phyloP scores from a whole-genome alignment of 2,113 vertebrate species.

The Apistogramma diplotaenia region DNA sequence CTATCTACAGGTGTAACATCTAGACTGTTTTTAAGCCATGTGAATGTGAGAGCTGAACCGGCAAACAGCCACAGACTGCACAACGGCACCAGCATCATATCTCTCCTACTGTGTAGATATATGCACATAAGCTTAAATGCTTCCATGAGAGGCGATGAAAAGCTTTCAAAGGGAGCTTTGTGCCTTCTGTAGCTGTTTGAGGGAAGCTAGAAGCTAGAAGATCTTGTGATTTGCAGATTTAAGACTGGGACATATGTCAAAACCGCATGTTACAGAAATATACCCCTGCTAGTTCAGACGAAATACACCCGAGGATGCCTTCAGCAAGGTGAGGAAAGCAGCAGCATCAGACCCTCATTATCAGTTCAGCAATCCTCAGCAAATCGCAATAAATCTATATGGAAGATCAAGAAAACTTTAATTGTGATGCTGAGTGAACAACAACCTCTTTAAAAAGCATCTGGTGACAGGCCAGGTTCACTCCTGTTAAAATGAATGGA shows the following conservation, averaged over 20 bases:
- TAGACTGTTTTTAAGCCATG: background rate
- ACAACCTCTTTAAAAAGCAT: background rate
- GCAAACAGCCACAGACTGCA: background rate
- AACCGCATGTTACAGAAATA: background rate
- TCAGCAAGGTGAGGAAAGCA: background rate
- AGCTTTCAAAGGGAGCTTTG: conserved; percentile 6
- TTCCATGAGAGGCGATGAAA: background rate
- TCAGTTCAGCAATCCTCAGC: background rate
- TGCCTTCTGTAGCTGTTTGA: background rate
- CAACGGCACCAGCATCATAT: background rate
- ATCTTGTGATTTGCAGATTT: conserved; percentile 23
- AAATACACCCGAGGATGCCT: background rate
- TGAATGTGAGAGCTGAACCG: background rate
- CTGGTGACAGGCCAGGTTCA: background rate
- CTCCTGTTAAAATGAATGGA: conserved; percentile 41
- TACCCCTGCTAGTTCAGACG: background rate
- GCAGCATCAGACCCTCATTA: background rate
- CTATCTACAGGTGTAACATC: background rate
- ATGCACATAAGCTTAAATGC: background rate
- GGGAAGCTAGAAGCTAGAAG: background rate
- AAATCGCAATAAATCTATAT: background rate
- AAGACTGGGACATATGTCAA: background rate
- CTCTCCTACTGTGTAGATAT: background rate
- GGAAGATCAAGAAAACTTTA: background rate
- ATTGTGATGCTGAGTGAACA: conserved; percentile 9